Evolutionary conservation across 2,113 vertebrate genomes (phyloP), one percentile per base, ranked within the genome.

Genomic region (Gadus chalcogrammus): DNA sequence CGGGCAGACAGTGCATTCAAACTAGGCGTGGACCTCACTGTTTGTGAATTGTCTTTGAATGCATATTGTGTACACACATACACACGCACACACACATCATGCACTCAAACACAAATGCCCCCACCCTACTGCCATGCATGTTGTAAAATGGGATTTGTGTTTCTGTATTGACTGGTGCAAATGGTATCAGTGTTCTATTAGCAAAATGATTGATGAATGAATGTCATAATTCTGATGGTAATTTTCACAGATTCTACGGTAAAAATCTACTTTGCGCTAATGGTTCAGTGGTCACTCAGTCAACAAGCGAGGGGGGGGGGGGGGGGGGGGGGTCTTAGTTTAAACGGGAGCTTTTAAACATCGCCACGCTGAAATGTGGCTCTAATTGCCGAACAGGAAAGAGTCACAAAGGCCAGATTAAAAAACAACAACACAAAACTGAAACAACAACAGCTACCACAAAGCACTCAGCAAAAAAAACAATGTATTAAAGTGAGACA

Each of bases 291-390:
- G 80, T 69, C 79, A 80, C 52, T 56, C 61, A 70, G 74, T 78
- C 78, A 74, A 67, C 68, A 73, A 67, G 79, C 42, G 38, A 24
- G 24, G 24, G 42, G 84, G 72, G 74, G 80, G 24, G 42, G 84
- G 72, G 74, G 80, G 24, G 24, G 42, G 84, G 72, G 74, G 80
- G 84, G 70, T 59, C 76, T 67, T 53, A 64, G 69, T 74, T 67
- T 53, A 64, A 67, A 61, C 22, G 42, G 70, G 76, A 53, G 76
- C 76, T 80, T 80, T 87, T 85, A 79, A 69, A 79, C 71, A 63
- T 80, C 70, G 11, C 55, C 63, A 38, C 62, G 42, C 77, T 72
- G 80, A 74, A 82, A 84, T 88, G 78, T 87, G 80, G 55, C 70
- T 69, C 61, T 71, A 73, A 73, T 81, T 70, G 67, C 72, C 71